Evolutionary conservation across 2,888 invertebrate genomes (phyloP).

Genomic region (Phaonia tiefii): DNA sequence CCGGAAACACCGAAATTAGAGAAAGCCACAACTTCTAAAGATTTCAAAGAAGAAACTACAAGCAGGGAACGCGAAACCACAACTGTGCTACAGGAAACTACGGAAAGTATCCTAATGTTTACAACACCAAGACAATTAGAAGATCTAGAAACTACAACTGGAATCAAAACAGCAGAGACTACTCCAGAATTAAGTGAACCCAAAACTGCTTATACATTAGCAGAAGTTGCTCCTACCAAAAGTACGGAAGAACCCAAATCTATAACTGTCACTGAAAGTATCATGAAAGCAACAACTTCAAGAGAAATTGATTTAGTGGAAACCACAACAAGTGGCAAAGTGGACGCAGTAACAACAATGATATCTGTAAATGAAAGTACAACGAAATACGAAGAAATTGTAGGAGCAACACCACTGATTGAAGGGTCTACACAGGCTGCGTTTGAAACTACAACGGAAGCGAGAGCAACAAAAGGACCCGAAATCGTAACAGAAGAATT

Average conservation of each 20-base stretch:
- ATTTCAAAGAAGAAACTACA: background rate
- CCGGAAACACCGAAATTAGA: background rate
- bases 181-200: no score
- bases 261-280: background rate
- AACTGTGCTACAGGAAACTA: no score
- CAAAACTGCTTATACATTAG: no score
- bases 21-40: background rate
- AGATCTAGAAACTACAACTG: slow-evolving; percentile 1
- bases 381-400: background rate
- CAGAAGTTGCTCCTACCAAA: background rate
- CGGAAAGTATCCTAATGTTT: no score
- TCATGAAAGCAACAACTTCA: background rate
- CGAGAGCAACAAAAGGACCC: background rate
- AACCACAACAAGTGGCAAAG: slow-evolving; percentile 4
- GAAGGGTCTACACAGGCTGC: background rate
- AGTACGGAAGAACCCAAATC: background rate
- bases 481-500: background rate
- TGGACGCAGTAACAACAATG: background rate
- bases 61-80: no score
- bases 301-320: no score
- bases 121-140: background rate
- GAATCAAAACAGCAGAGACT: no score
- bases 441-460: background rate
- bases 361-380: background rate
- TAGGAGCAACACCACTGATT: background rate